Evolutionary conservation across 2,113 vertebrate species (phyloP).

Genomic region (Mormyrus lacerda): DNA sequence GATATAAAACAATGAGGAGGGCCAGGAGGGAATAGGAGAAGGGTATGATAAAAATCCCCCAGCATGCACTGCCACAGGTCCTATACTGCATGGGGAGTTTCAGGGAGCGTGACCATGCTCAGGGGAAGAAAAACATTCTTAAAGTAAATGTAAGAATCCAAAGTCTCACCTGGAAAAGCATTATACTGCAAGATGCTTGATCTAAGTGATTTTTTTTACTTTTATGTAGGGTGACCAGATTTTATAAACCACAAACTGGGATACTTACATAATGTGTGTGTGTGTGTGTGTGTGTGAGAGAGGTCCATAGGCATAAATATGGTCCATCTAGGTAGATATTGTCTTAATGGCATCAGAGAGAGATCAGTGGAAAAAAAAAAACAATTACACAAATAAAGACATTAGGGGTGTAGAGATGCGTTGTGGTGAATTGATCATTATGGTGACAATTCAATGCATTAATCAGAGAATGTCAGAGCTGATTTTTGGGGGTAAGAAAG

Average conservation of each 20-base stretch:
- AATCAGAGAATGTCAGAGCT: too few species aligned
- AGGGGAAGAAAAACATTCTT: neutral
- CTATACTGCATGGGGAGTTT: neutral
- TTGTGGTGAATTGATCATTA: neutral
- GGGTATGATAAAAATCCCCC: neutral
- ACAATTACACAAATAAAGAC: neutral
- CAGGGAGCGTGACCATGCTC: neutral
- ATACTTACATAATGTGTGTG: neutral
- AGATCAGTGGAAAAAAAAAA: neutral
- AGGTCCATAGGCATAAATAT: neutral
- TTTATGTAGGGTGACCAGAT: neutral
- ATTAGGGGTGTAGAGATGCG: neutral
- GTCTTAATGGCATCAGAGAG: neutral
- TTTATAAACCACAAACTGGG: neutral
- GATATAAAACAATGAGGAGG: neutral
- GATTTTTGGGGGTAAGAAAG: neutral
- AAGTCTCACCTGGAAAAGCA: neutral
- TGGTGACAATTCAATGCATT: neutral
- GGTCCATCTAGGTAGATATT: neutral
- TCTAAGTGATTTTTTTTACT: neutral
- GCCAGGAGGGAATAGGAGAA: neutral
- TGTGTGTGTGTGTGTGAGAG: too few species aligned
- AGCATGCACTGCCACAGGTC: neutral
- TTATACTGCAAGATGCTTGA: neutral
- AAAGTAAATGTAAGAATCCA: neutral